Conservation (phyloP, 2,888 invertebrate species). For the Marasmarcha lunaedactyla region DNA sequence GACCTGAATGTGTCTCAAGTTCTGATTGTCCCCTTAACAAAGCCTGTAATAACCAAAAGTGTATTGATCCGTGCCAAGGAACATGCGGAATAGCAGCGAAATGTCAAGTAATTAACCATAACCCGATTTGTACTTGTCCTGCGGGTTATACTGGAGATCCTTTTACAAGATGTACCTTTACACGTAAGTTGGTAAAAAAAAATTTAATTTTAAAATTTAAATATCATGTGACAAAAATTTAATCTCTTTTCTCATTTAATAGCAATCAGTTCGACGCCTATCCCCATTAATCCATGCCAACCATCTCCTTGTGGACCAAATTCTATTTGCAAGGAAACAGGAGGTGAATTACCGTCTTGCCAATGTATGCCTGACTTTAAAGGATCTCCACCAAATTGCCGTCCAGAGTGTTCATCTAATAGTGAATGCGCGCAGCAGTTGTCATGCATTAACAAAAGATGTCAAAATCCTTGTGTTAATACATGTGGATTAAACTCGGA, state of each 20-base stretch:
- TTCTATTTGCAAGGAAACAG: slow-evolving; percentile 71
- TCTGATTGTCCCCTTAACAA: slow-evolving; percentile 77
- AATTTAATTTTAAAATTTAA: too few species aligned
- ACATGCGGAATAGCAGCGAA: slow-evolving; percentile 81
- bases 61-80: slow-evolving; percentile 80
- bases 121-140: slow-evolving; percentile 78
- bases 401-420: slow-evolving; percentile 80
- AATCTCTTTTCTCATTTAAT: slow-evolving; percentile 6
- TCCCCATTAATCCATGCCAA: slow-evolving; percentile 72
- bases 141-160: slow-evolving; percentile 76
- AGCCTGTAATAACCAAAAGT: slow-evolving; percentile 80
- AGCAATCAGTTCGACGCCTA: slow-evolving; percentile 36
- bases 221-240: too few species aligned
- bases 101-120: slow-evolving; percentile 82
- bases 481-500: slow-evolving; percentile 82
- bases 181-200: slow-evolving; percentile 44
- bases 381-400: slow-evolving; percentile 78
- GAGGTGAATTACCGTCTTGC: slow-evolving; percentile 74
- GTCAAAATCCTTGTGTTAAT: slow-evolving; percentile 79
- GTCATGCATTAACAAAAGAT: slow-evolving; percentile 82
- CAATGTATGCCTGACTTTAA: slow-evolving; percentile 76
- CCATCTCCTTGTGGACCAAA: slow-evolving; percentile 85
- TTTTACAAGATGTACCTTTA: slow-evolving; percentile 69
- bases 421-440: slow-evolving; percentile 76
- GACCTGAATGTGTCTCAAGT: slow-evolving; percentile 79